Evolutionary conservation across 2,888 invertebrate genomes (phyloP).

Genomic region (Rhagonycha fulva): DNA sequence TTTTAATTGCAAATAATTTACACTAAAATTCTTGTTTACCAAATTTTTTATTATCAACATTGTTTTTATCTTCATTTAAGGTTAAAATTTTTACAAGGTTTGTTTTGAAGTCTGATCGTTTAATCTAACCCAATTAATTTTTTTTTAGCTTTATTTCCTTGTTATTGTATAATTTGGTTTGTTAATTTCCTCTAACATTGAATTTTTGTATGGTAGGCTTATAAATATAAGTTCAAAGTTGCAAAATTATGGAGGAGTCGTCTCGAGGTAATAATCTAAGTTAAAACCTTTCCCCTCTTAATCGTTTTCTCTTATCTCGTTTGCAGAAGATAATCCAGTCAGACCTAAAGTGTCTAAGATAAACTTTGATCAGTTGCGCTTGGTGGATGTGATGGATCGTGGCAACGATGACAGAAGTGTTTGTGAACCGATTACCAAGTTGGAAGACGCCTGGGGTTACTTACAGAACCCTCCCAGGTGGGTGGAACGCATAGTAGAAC

Average conservation of each 20-base stretch:
- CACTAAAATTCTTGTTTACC: background rate
- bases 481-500: slow-evolving; percentile 53
- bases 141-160: background rate
- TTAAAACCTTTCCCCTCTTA: background rate
- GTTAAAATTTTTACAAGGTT: background rate
- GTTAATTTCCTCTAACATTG: background rate
- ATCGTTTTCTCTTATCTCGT: background rate
- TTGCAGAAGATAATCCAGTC: background rate
- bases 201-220: background rate
- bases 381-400: background rate
- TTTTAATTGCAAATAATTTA: background rate
- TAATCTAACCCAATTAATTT: background rate
- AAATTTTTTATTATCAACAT: background rate
- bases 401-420: background rate
- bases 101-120: background rate
- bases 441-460: slow-evolving; percentile 56
- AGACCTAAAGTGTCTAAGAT: background rate
- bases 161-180: background rate
- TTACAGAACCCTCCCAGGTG: slow-evolving; percentile 58
- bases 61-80: background rate
- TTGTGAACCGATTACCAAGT: slow-evolving; percentile 56
- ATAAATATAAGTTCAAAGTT: background rate
- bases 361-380: background rate
- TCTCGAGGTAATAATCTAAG: background rate
- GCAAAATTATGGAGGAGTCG: background rate